Evolutionary conservation across 30 jellyfish, hydroid and myxozoan genomes (phyloP).

Genomic region (Aurelia sp.): DNA sequence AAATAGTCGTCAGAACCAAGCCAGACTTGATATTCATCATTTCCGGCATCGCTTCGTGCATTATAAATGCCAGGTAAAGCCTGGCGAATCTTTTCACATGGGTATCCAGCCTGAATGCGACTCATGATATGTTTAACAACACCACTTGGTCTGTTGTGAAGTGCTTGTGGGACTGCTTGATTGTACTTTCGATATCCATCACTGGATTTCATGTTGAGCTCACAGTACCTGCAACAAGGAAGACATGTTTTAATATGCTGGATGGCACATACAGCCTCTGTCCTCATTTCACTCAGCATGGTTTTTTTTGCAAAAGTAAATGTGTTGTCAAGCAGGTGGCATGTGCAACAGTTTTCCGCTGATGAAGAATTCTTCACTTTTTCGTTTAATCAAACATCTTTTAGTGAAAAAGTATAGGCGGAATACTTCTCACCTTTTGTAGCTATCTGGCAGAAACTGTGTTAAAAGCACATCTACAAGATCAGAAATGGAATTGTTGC

Average conservation of each 20-base stretch:
- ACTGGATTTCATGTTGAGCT: slow-evolving; percentile 14
- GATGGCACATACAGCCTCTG: background rate
- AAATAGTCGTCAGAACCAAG: slow-evolving; percentile 39
- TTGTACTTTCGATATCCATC: slow-evolving; percentile 6
- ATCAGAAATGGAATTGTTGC: slow-evolving; percentile 47
- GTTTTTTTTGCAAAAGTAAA: background rate
- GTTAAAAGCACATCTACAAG: slow-evolving; percentile 42
- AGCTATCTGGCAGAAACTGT: slow-evolving; percentile 68
- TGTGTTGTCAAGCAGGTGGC: too few relatives aligned
- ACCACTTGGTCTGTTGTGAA: slow-evolving; percentile 39
- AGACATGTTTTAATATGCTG: background rate
- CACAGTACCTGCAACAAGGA: slow-evolving; percentile 21
- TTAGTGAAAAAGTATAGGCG: background rate
- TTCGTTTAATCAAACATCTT: background rate
- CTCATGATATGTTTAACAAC: slow-evolving; percentile 29
- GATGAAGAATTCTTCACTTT: background rate
- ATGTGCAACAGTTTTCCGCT: background rate
- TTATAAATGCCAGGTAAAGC: background rate
- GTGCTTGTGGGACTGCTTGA: slow-evolving; percentile 18
- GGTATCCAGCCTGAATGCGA: slow-evolving; percentile 1
- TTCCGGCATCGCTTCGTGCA: slow-evolving; percentile 17
- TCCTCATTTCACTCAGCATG: background rate
- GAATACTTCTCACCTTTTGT: slow-evolving; percentile 45
- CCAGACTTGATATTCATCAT: slow-evolving; percentile 17
- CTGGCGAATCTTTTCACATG: slow-evolving; percentile 2